phyloP scores from a whole-genome alignment of 1,140 invertebrate genomes.

The Drosophila nigrodunni region DNA sequence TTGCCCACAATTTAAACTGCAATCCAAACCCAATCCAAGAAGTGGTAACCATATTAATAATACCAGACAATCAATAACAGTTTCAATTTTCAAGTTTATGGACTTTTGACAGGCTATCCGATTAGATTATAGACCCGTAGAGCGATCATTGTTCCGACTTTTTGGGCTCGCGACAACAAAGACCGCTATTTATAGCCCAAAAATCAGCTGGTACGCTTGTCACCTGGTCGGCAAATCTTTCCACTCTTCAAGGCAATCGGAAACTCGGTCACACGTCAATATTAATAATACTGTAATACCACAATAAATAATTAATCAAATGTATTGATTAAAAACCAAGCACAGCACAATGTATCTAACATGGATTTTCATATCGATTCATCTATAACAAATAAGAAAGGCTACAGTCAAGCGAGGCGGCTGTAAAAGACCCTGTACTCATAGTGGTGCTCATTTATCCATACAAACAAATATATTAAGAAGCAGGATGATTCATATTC shows the following conservation, averaged over 20 bases:
- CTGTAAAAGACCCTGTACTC: too few species aligned
- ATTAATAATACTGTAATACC: background rate
- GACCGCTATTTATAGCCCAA: constrained; percentile 26
- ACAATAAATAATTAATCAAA: background rate
- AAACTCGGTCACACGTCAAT: constrained; percentile 25
- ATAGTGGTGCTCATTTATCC: too few species aligned
- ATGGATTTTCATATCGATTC: too few species aligned
- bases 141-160: constrained; percentile 13
- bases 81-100: constrained; percentile 47
- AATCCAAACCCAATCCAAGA: constrained; percentile 17
- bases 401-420: too few species aligned
- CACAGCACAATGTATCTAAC: too few species aligned
- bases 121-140: constrained; percentile 31
- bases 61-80: constrained; percentile 16
- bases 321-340: too few species aligned
- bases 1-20: background rate
- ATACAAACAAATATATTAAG: too few species aligned
- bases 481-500: too few species aligned
- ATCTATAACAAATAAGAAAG: too few species aligned
- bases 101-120: constrained; percentile 37
- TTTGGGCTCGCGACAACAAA: constrained; percentile 28
- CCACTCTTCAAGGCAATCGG: constrained; percentile 13
- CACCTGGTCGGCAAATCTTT: constrained; percentile 31
- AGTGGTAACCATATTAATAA: background rate
- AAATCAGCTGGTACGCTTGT: background rate